A percentile compares a stretch with the other conserved stretches of the same genome.
These are phyloP conservation scores for Luehdorfia chinensis DNA, from an alignment of 1,140 invertebrate genomes.

Conservation along the genomic window DNA sequence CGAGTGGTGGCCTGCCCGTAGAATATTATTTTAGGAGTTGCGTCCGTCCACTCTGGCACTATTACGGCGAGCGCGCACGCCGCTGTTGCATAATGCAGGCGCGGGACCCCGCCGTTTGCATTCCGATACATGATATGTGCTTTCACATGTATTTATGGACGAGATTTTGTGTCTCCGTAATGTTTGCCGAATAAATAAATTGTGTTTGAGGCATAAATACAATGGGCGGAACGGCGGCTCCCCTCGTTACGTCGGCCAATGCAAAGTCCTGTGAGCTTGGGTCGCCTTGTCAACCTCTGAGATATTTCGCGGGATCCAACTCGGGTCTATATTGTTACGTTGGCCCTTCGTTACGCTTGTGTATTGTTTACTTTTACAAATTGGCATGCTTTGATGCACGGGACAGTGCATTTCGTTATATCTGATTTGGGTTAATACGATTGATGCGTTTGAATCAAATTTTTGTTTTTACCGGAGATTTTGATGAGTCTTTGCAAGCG, in stretches of 20 bases:
- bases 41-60: too few relatives aligned
- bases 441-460: too few relatives aligned
- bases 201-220: conserved; percentile 70
- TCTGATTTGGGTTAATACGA: too few relatives aligned
- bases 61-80: too few relatives aligned
- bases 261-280: too few relatives aligned
- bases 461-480: too few relatives aligned
- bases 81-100: conserved; percentile 75
- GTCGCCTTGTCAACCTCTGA: conserved; percentile 62
- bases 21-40: too few relatives aligned
- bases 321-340: conserved; percentile 62
- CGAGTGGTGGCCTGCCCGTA: too few relatives aligned
- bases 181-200: conserved; percentile 76
- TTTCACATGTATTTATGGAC: conserved; percentile 76
- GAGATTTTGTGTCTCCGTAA: conserved; percentile 74
- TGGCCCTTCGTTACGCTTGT: conserved; percentile 64
- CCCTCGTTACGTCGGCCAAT: conserved; percentile 71
- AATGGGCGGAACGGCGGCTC: conserved; percentile 63
- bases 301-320: conserved; percentile 62
- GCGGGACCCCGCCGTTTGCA: conserved; percentile 69
- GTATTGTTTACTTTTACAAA: conserved; percentile 66
- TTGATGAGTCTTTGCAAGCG: too few relatives aligned
- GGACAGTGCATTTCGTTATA: too few relatives aligned
- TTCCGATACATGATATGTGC: conserved; percentile 74
- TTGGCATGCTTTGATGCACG: conserved; percentile 46